These are phyloP conservation scores for Triplophysa siluroides DNA, from an alignment of 2,113 vertebrate genomes.

Conservation along the genomic window DNA sequence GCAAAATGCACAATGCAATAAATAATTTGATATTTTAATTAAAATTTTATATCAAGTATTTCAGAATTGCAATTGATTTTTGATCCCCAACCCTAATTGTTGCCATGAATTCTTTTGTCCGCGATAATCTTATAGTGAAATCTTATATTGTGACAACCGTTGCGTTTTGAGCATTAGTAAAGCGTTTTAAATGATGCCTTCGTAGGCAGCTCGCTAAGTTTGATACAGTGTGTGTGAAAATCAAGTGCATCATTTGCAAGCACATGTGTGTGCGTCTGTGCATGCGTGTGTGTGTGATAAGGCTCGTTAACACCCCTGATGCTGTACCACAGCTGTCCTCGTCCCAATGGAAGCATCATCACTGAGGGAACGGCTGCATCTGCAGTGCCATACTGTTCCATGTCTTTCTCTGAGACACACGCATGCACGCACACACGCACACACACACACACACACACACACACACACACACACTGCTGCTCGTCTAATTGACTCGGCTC, in stretches of 20 bases:
- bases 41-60: too few relatives aligned
- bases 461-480: constrained; percentile 46
- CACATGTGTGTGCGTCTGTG: constrained; percentile 36
- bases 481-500: constrained; percentile 41
- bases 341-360: constrained; percentile 68
- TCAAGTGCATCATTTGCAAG: background rate
- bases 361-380: constrained; percentile 68
- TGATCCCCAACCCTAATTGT: too few relatives aligned
- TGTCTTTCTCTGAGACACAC: constrained; percentile 44
- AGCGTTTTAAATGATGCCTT: too few relatives aligned
- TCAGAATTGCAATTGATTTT: too few relatives aligned
- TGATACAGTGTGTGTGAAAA: background rate
- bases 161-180: too few relatives aligned
- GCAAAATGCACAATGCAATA: too few relatives aligned
- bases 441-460: constrained; percentile 36
- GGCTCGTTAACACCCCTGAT: constrained; percentile 72
- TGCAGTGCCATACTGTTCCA: constrained; percentile 62
- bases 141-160: too few relatives aligned
- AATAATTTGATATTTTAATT: too few relatives aligned
- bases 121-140: too few relatives aligned
- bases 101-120: too few relatives aligned
- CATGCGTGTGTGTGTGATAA: constrained; percentile 64
- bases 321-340: constrained; percentile 70
- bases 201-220: too few relatives aligned
- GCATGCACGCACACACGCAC: constrained; percentile 31